A percentile compares a stretch with the other conserved stretches of the same genome.
phyloP scores from a whole-genome alignment of 2,888 invertebrate genomes.

The Agrochola circellaris region DNA sequence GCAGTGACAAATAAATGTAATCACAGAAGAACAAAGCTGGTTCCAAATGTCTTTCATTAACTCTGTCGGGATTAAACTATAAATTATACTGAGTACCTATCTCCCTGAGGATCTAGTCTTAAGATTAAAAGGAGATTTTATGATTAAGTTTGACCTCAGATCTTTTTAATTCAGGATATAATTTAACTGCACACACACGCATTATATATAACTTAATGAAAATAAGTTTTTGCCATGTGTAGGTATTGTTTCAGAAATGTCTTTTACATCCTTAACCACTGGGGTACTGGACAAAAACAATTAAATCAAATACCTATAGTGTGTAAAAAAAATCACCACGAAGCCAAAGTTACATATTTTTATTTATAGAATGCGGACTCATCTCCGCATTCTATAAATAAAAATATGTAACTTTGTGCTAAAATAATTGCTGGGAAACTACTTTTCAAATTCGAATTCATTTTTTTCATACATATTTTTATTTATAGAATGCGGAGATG shows the following conservation, averaged over 20 bases:
- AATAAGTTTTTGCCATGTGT: neutral
- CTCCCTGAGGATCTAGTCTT: slow-evolving; percentile 13
- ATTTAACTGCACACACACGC: neutral
- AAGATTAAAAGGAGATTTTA: slow-evolving; percentile 32
- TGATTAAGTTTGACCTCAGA: slow-evolving; percentile 19
- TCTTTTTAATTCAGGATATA: neutral
- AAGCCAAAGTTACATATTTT: too few relatives aligned
- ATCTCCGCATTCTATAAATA: too few relatives aligned
- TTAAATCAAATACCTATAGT: too few relatives aligned
- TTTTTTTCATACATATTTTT: too few relatives aligned
- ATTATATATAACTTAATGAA: neutral
- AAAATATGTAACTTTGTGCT: too few relatives aligned
- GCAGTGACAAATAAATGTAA: slow-evolving; percentile 52
- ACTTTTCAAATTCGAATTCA: too few relatives aligned
- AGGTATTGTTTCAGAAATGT: neutral
- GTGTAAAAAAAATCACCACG: too few relatives aligned
- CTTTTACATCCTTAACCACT: neutral
- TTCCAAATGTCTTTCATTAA: slow-evolving; percentile 54
- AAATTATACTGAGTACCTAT: slow-evolving; percentile 48
- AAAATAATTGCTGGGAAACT: too few relatives aligned
- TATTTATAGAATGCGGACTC: too few relatives aligned
- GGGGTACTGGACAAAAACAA: neutral
- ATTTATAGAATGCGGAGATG: too few relatives aligned
- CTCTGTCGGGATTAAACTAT: slow-evolving; percentile 54
- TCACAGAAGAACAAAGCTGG: slow-evolving; percentile 51